phyloP scores from a whole-genome alignment of 2,797 vertebrate genomes.

The Cyclopterus lumpus region DNA sequence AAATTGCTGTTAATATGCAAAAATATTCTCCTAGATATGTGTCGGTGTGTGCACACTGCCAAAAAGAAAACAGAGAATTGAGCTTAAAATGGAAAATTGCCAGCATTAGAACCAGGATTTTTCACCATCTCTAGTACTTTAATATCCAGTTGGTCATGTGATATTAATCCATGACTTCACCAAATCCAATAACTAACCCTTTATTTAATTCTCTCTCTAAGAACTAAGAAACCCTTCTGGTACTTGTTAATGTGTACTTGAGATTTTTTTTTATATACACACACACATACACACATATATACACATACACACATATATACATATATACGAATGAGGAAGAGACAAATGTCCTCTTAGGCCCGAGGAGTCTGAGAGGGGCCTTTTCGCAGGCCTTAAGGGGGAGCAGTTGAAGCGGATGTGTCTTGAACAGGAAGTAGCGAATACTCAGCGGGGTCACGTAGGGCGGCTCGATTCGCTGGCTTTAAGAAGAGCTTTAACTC shows the following conservation, averaged over 20 bases:
- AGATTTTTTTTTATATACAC: no score
- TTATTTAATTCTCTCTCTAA: neutral
- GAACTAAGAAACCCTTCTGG: neutral
- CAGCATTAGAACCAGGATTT: neutral
- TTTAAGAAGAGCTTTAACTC: no score
- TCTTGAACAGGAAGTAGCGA: no score
- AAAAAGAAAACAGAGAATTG: neutral
- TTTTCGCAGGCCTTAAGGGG: neutral
- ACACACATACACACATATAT: no score
- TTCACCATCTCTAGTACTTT: neutral
- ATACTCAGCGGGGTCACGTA: no score
- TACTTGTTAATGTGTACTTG: no score
- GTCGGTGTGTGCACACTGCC: slow-evolving; percentile 8
- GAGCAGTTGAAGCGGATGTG: neutral
- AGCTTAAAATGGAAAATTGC: neutral
- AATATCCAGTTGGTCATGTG: neutral
- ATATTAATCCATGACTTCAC: neutral
- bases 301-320: no score
- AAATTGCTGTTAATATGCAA: slow-evolving; percentile 30
- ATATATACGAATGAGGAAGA: neutral
- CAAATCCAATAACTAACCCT: neutral
- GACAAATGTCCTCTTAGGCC: neutral
- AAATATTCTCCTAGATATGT: slow-evolving; percentile 24
- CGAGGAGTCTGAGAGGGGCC: neutral
- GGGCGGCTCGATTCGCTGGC: neutral